Evolutionary conservation across 92 coral and sea anemone genomes (phyloP), one percentile per base, ranked within the genome.

Genomic region (Blastomussa wellsi): DNA sequence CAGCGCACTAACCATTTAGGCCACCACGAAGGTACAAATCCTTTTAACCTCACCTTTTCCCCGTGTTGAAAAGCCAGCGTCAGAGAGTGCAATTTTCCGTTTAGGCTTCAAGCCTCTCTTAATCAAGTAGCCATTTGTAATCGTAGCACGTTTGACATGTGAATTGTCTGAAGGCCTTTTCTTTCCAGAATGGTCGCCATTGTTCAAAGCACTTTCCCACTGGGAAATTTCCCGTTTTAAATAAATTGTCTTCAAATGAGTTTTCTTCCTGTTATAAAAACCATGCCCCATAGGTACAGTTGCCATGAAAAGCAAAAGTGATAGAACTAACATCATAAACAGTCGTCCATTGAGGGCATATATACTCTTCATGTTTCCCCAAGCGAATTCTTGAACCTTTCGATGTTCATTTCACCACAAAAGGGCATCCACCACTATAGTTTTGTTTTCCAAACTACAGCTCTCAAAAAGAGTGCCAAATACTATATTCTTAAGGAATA

Each of bases 221-320:
- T 35, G 22, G 42, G 22, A 28, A 48, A 19, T 20, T 81, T 41
- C 20, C 32, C 55, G 35, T 22, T 2, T 41, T 35, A 20, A 7
- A 17, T 70, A 2, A 10, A 22, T 20, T 70, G 29, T 5, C 77
- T 51, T 68, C 0, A 31, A 41, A 31, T 42, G 49, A 0, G 76
- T 44, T 32, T 31, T 29, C 22, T 68, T 47, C 10, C 17, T 71
- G 31, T 51, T 6, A 1, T 12, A 73, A 20, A 69, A 48, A 24
- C 48, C 85, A 69, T 26, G 29, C 51, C 68, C 85, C 22, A 32
- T 17, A 51, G 77, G 74, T 48, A 52, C n/a, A 49, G 85, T 35
- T 35, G 37, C 60, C 48, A 51, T 52, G 28, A 48, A 69, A 19
- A 70, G 70, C n/a, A 51, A 41, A 67, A 81, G 33, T 33, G 85